phyloP scores from a whole-genome alignment of 2,113 vertebrate species.

The Eulacestoma nigropectus region DNA sequence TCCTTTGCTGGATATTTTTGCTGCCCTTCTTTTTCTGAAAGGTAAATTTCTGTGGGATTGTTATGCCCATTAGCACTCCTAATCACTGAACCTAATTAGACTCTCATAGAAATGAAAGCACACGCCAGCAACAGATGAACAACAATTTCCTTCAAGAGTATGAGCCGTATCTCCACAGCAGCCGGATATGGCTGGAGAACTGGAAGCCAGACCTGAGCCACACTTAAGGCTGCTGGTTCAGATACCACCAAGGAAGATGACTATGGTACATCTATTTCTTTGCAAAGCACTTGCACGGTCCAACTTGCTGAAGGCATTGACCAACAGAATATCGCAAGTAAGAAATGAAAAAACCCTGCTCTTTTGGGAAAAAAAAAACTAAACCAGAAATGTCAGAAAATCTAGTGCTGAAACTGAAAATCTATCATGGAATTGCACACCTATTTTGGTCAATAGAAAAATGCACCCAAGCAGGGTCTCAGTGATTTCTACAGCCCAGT shows the following conservation, averaged over 20 bases:
- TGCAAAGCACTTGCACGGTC: accelerated
- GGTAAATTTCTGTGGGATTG: conserved; percentile 21
- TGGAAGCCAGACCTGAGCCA: background rate
- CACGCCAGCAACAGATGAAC: background rate
- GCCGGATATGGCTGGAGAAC: background rate
- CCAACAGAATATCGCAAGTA: background rate
- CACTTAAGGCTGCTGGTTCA: background rate
- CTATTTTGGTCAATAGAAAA: background rate
- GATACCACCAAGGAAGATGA: background rate
- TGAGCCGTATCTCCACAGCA: accelerated
- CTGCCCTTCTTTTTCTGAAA: background rate
- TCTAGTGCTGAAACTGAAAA: background rate
- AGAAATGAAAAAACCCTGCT: background rate
- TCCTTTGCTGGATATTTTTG: background rate
- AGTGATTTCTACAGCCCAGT: background rate
- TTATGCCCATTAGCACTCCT: conserved; percentile 19
- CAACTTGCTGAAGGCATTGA: background rate
- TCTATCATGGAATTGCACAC: accelerated
- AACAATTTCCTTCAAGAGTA: background rate
- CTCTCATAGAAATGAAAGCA: background rate
- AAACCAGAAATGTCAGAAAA: background rate
- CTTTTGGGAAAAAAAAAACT: background rate
- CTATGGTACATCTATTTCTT: background rate
- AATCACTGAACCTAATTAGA: conserved; percentile 35
- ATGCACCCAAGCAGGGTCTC: no score